Evolutionary conservation across 2,888 invertebrate species (phyloP).

Genomic region (Megalurothrips usitatus): DNA sequence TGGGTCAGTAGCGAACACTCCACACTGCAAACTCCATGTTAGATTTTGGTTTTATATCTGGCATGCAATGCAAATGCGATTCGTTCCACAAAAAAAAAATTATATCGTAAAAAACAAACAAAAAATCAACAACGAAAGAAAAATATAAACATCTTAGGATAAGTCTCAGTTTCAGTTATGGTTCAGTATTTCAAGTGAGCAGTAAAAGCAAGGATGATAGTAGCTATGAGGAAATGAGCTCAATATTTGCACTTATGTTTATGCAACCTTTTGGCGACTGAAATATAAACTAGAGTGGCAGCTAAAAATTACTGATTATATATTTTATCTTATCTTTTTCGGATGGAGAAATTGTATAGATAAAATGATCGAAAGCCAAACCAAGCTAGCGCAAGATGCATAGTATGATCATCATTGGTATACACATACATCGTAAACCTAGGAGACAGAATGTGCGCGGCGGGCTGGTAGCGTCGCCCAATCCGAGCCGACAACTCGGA

Average conservation of each 20-base stretch:
- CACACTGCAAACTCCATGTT: slow-evolving; percentile 16
- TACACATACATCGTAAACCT: too few relatives aligned
- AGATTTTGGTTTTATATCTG: background rate
- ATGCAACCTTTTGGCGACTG: too few relatives aligned
- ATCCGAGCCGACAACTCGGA: too few relatives aligned
- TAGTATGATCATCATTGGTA: background rate
- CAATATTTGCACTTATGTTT: too few relatives aligned
- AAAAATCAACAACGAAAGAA: background rate
- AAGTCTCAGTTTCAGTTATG: too few relatives aligned
- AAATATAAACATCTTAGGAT: background rate
- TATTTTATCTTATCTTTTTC: background rate
- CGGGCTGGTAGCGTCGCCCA: too few relatives aligned
- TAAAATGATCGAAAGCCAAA: background rate
- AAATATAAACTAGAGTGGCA: background rate
- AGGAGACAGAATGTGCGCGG: too few relatives aligned
- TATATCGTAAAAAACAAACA: background rate
- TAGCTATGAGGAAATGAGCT: too few relatives aligned
- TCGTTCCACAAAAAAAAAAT: background rate
- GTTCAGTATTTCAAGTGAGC: too few relatives aligned
- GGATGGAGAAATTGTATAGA: background rate
- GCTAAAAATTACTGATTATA: background rate
- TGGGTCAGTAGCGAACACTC: slow-evolving; percentile 13
- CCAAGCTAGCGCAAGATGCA: slow-evolving; percentile 25
- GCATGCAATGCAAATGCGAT: slow-evolving; percentile 17
- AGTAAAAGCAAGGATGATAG: too few relatives aligned